Evolutionary conservation across 2,113 vertebrate species (phyloP).

Genomic region (Peucedramus taeniatus): DNA sequence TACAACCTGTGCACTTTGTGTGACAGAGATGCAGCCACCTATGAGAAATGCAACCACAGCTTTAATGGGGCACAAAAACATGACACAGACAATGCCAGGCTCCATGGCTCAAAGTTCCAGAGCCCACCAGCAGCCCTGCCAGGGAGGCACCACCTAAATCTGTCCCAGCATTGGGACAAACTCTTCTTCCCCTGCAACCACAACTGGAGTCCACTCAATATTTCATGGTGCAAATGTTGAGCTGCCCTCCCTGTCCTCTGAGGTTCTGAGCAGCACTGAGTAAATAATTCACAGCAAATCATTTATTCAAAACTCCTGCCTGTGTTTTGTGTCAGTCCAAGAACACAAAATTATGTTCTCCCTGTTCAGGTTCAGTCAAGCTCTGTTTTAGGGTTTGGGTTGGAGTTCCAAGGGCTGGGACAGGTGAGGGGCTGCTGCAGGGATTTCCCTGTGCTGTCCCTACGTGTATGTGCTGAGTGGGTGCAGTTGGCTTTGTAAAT

Average conservation of each 20-base stretch:
- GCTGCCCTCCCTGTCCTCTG: not conserved
- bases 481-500: not conserved
- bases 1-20: not conserved
- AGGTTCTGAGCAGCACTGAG: not conserved
- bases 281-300: constrained; percentile 47
- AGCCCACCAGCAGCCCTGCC: not conserved
- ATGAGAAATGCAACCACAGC: not conserved
- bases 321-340: constrained; percentile 1
- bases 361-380: not conserved
- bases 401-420: not conserved
- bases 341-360: not conserved
- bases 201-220: not conserved
- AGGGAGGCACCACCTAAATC: not conserved
- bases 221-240: constrained; percentile 28
- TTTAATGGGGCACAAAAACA: not conserved
- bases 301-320: constrained; percentile 54
- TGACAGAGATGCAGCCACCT: not conserved
- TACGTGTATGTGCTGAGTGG: not conserved
- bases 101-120: not conserved
- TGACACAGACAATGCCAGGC: not conserved
- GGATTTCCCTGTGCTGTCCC: not conserved
- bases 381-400: not conserved
- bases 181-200: not conserved
- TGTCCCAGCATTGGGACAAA: rapidly evolving
- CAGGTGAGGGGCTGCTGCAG: not conserved